Percentiles rank a stretch among this genome's conserved stretches.
phyloP scores from a whole-genome alignment of 2,113 vertebrate genomes.

The Progne subis region DNA sequence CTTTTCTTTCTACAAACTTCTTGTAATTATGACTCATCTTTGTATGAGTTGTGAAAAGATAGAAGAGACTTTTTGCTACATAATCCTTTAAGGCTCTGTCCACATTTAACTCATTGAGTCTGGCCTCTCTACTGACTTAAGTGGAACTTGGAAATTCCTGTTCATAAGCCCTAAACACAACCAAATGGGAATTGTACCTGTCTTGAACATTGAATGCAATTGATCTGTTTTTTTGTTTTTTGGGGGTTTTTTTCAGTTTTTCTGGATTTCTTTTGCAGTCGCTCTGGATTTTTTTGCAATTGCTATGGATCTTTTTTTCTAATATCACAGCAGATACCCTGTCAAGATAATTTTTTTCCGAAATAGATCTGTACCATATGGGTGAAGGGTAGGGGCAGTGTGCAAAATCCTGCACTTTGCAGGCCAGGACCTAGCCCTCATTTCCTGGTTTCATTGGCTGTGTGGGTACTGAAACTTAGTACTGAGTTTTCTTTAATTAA shows the following conservation, averaged over 20 bases:
- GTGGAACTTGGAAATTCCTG: neutral
- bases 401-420: neutral
- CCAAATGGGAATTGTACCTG: neutral
- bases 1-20: neutral
- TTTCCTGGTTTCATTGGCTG: neutral
- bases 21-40: neutral
- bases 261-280: neutral
- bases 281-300: neutral
- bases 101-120: neutral
- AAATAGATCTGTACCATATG: neutral
- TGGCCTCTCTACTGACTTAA: neutral
- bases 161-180: neutral
- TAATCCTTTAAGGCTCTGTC: neutral
- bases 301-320: neutral
- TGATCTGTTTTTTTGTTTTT: neutral
- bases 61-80: neutral
- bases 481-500: neutral
- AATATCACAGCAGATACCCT: neutral
- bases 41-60: neutral
- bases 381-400: neutral
- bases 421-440: neutral
- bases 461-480: neutral
- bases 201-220: rapidly evolving
- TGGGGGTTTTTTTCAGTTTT: no score
- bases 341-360: neutral